Percentiles rank a stretch among this genome's conserved stretches.
These are phyloP conservation scores for Sinonovacula constricta DNA, from an alignment of 1,140 invertebrate genomes.

Conservation along the genomic window DNA sequence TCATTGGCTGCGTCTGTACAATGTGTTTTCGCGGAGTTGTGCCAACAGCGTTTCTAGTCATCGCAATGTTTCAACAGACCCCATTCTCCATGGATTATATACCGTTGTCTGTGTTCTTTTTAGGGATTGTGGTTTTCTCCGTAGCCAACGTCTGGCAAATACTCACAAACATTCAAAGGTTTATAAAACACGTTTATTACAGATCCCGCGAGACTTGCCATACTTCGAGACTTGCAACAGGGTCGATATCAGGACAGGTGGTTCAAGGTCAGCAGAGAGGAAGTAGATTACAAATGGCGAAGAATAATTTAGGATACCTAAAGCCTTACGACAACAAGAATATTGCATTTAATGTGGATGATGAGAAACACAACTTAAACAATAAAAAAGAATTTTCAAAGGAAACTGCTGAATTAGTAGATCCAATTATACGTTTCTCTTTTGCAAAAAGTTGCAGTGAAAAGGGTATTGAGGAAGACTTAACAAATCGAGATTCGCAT, in stretches of 20 bases:
- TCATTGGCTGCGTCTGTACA: conserved; percentile 42
- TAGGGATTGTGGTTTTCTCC: conserved; percentile 61
- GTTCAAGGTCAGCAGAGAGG: conserved; percentile 6
- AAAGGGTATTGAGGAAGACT: too few relatives aligned
- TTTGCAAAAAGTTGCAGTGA: too few relatives aligned
- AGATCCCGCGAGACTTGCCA: neutral
- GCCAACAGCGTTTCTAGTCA: conserved; percentile 56
- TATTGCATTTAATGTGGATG: conserved; percentile 34
- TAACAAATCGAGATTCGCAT: too few relatives aligned
- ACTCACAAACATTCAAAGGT: conserved; percentile 52
- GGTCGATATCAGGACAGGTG: neutral
- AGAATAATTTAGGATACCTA: conserved; percentile 58
- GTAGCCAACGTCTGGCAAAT: conserved; percentile 63
- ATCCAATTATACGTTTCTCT: too few relatives aligned
- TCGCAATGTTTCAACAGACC: conserved; percentile 58
- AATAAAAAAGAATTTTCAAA: conserved; percentile 50
- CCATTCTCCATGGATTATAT: conserved; percentile 58
- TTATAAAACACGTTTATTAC: conserved; percentile 49
- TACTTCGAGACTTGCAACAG: neutral
- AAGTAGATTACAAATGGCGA: conserved; percentile 27
- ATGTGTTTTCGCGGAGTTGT: conserved; percentile 52
- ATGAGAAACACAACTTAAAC: conserved; percentile 56
- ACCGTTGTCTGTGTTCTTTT: conserved; percentile 57
- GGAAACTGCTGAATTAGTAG: conserved; percentile 15
- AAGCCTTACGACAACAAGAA: conserved; percentile 58